Conservation (phyloP, 2,888 invertebrate species). For the Patella pellucida region DNA sequence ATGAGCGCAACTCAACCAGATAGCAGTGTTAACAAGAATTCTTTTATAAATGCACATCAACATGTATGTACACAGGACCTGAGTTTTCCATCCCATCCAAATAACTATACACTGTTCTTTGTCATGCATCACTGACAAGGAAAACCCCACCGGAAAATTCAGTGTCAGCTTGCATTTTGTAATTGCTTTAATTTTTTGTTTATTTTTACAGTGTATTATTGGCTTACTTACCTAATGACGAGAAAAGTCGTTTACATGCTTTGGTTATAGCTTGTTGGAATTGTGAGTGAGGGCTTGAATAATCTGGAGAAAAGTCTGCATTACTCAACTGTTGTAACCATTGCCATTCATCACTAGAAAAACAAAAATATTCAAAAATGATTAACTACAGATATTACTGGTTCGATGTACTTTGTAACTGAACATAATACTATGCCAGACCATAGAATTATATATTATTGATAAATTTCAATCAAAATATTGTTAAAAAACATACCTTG, state of each 20-base stretch:
- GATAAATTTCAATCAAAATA: constrained; percentile 1
- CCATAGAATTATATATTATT: not conserved
- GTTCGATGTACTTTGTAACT: not conserved
- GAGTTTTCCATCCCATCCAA: too few relatives aligned
- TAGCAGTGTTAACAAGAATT: too few relatives aligned
- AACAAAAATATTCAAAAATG: not conserved
- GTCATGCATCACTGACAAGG: too few relatives aligned
- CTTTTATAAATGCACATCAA: too few relatives aligned
- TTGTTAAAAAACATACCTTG: constrained; percentile 78
- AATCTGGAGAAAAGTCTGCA: constrained; percentile 30
- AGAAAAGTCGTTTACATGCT: constrained; percentile 65
- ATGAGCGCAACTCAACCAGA: too few relatives aligned
- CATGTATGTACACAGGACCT: too few relatives aligned
- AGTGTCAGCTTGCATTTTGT: too few relatives aligned
- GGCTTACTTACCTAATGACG: constrained; percentile 58
- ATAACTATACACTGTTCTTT: too few relatives aligned
- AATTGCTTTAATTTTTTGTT: too few relatives aligned
- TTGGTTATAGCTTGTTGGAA: constrained; percentile 69
- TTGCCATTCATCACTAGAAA: constrained; percentile 92
- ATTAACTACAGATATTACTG: too few relatives aligned
- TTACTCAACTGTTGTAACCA: constrained; percentile 78
- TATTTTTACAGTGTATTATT: too few relatives aligned
- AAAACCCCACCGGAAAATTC: too few relatives aligned
- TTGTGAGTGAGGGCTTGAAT: constrained; percentile 62
- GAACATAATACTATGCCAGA: not conserved